A percentile compares a stretch with the other conserved stretches of the same genome.
Evolutionary conservation across 2,888 invertebrate species (phyloP).

Genomic region (Congeria kusceri): DNA sequence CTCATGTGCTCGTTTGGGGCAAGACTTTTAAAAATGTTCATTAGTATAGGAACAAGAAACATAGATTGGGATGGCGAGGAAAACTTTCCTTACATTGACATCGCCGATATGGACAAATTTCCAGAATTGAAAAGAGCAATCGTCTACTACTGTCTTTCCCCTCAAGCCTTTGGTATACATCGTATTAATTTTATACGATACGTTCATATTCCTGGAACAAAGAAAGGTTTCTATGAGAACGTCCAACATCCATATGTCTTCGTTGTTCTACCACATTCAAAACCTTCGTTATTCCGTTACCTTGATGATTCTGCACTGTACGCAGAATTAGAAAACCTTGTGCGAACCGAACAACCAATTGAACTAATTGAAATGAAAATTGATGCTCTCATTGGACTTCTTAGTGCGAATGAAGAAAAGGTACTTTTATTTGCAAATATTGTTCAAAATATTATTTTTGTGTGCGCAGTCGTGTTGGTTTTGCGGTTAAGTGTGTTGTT

Average conservation of each 20-base stretch:
- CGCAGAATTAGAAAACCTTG: slow-evolving; percentile 7
- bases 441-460: slow-evolving; percentile 5
- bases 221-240: not conserved
- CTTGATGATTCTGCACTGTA: slow-evolving; percentile 19
- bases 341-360: slow-evolving; percentile 1
- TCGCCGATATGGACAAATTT: not conserved
- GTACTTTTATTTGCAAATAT: slow-evolving; percentile 4
- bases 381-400: not conserved
- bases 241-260: slow-evolving; percentile 17
- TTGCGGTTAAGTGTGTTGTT: not conserved
- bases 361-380: slow-evolving; percentile 14
- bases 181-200: slow-evolving; percentile 8
- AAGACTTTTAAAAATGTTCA: not conserved
- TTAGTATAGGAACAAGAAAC: not conserved
- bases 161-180: slow-evolving; percentile 22
- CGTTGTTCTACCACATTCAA: slow-evolving; percentile 13
- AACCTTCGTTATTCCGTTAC: slow-evolving; percentile 13
- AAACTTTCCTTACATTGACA: slow-evolving; percentile 7
- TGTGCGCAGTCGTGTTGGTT: not conserved
- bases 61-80: no score
- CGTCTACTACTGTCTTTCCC: slow-evolving; percentile 16
- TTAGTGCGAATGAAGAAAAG: slow-evolving; percentile 24
- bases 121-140: not conserved
- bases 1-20: slow-evolving; percentile 8
- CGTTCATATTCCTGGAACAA: not conserved